These are phyloP conservation scores for Microctenopoma stevenorrisi DNA, from an alignment of 2,797 vertebrate genomes.

Conservation along the genomic window DNA sequence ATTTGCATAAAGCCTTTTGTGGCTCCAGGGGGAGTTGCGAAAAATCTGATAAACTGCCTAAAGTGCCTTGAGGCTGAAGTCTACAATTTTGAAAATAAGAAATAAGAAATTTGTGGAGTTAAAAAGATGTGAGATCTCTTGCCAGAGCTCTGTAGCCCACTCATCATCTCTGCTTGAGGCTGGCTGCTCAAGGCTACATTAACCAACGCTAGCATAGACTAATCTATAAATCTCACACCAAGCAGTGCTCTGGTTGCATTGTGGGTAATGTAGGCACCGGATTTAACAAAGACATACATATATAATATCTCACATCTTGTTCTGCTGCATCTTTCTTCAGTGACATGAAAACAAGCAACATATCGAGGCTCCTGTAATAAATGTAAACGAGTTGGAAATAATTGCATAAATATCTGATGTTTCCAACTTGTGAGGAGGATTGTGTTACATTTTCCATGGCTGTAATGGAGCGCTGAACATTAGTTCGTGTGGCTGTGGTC, in stretches of 20 bases:
- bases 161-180: slow-evolving; percentile 1
- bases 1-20: not conserved
- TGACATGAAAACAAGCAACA: not conserved
- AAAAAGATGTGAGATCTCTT: slow-evolving; percentile 7
- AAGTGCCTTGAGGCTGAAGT: slow-evolving; percentile 11
- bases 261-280: slow-evolving; percentile 1
- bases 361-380: not conserved
- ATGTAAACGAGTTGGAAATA: not conserved
- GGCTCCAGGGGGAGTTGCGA: not conserved
- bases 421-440: not conserved
- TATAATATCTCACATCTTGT: not conserved
- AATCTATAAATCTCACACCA: not conserved
- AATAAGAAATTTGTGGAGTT: slow-evolving; percentile 21
- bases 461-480: slow-evolving; percentile 14
- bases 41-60: not conserved
- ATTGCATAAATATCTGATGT: not conserved
- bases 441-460: not conserved
- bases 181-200: not conserved
- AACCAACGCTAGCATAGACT: not conserved
- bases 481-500: slow-evolving; percentile 3
- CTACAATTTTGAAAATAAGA: slow-evolving; percentile 13
- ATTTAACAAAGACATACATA: not conserved
- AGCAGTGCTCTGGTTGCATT: not conserved
- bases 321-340: not conserved
- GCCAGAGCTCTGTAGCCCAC: not conserved